Percentiles rank a stretch among this genome's conserved stretches.
Evolutionary conservation across 23 tunicate species (phyloP).

Genomic region (Trididemnum miniatum): DNA sequence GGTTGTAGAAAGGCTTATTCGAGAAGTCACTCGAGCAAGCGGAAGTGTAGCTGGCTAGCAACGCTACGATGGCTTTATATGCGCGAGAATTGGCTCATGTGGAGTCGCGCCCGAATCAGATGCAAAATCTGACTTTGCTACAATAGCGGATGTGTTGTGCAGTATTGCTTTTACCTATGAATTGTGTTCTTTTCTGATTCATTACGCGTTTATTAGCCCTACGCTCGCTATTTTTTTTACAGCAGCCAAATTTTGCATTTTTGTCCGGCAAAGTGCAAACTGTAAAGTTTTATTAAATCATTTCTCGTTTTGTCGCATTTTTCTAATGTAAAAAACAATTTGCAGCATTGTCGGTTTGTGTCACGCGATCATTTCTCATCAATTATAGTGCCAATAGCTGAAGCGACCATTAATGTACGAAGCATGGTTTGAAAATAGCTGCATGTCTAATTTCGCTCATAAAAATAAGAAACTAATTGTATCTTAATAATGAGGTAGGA

Average conservation of each 20-base stretch:
- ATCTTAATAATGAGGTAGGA: neutral
- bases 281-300: neutral
- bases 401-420: neutral
- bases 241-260: neutral
- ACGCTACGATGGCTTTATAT: neutral
- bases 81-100: conserved; percentile 4
- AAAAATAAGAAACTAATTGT: no score
- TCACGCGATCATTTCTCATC: neutral
- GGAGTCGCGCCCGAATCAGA: neutral
- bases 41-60: neutral
- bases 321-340: neutral
- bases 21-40: conserved; percentile 5
- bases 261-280: neutral
- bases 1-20: neutral
- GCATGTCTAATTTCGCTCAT: neutral
- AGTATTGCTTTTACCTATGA: neutral
- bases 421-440: neutral
- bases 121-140: neutral
- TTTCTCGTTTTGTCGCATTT: neutral
- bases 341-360: neutral
- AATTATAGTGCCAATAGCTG: neutral
- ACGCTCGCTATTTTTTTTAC: neutral
- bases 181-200: neutral
- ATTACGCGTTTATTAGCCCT: neutral
- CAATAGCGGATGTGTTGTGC: neutral